Percentiles rank a stretch among this genome's conserved stretches.
phyloP scores from a whole-genome alignment of 1,140 invertebrate genomes.

The Procambarus virginalis region DNA sequence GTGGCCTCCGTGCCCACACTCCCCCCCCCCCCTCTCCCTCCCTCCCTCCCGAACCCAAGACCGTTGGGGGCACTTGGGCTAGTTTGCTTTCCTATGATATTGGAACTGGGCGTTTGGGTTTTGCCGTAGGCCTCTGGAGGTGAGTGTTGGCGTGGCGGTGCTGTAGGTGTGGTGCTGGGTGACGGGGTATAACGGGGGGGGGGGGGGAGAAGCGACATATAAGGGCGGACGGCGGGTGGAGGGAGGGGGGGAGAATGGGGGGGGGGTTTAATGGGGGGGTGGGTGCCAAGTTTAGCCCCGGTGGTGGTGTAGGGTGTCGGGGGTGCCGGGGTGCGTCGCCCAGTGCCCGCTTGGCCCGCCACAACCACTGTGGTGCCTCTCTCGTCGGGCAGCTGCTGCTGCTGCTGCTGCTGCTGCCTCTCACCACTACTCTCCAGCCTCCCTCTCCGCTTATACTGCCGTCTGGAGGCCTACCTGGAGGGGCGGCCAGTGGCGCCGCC shows the following conservation, averaged over 20 bases:
- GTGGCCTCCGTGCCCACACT: neutral
- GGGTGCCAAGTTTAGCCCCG: constrained; percentile 65
- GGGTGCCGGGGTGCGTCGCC: constrained; percentile 52
- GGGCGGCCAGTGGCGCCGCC: neutral
- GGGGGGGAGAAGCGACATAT: constrained; percentile 49
- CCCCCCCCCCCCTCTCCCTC: neutral
- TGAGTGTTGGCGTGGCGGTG: constrained; percentile 14
- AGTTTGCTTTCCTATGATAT: neutral
- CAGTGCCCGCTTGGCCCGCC: constrained; percentile 43
- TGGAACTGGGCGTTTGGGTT: neutral
- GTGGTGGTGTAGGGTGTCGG: constrained; percentile 60
- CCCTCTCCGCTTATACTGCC: constrained; percentile 7
- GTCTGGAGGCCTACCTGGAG: neutral
- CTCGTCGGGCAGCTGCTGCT: constrained; percentile 48
- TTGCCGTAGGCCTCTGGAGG: neutral
- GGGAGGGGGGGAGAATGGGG: constrained; percentile 6
- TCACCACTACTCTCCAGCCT: constrained; percentile 1
- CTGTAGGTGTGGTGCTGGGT: constrained; percentile 16
- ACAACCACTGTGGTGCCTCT: constrained; percentile 56
- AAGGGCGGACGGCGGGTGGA: constrained; percentile 55
- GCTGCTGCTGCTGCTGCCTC: constrained; percentile 30
- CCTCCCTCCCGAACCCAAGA: neutral
- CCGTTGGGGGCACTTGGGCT: neutral
- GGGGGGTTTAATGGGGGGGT: neutral
- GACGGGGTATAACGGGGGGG: neutral